Conservation (phyloP, 64 coral and sea anemone species). For the Dendronephthya gigantea region DNA sequence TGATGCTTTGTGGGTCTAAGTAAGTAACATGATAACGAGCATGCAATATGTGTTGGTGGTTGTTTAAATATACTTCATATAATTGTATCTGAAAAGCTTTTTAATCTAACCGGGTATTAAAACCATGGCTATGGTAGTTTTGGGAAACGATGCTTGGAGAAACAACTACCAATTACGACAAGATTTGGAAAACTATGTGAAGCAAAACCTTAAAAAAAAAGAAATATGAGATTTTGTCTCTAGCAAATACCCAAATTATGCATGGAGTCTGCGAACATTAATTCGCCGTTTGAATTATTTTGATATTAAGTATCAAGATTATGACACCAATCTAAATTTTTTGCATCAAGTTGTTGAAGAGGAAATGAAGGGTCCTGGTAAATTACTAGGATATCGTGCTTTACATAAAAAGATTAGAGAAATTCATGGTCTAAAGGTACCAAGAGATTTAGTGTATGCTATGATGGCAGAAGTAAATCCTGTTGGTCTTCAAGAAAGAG, state of each 20-base stretch:
- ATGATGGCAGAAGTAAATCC: background rate
- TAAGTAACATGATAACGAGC: too few species aligned
- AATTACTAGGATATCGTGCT: background rate
- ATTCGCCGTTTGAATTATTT: too few species aligned
- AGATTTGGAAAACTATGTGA: conserved; percentile 14
- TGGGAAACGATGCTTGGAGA: too few species aligned
- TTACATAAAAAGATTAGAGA: background rate
- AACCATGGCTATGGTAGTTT: too few species aligned
- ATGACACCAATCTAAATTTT: too few species aligned
- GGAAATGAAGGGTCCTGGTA: background rate
- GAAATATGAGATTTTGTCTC: conserved; percentile 15
- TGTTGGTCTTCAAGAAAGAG: background rate
- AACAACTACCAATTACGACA: conserved; percentile 8
- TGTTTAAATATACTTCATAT: too few species aligned
- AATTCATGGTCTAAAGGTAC: background rate
- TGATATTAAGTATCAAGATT: too few species aligned
- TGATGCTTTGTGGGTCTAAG: too few species aligned
- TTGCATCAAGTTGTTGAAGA: background rate
- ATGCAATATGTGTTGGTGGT: too few species aligned
- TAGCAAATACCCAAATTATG: conserved; percentile 3
- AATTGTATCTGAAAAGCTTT: too few species aligned
- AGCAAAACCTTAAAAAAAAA: conserved; percentile 17
- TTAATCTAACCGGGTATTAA: too few species aligned
- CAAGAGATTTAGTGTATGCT: background rate
- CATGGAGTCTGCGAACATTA: background rate